Conservation (phyloP, 2,888 invertebrate genomes). For the Amblyjoppa proteus region DNA sequence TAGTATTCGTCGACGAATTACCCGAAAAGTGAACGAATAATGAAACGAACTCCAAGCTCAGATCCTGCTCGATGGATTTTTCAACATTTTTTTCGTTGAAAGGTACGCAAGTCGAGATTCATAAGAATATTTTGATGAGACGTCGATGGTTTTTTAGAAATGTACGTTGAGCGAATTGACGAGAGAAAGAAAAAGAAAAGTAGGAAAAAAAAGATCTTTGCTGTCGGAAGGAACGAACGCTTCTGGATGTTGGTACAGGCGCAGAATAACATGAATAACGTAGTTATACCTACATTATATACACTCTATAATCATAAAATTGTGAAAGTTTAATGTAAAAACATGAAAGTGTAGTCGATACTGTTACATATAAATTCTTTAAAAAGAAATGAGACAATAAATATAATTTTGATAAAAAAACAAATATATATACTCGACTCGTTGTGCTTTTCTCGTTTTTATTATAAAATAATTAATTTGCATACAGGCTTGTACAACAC, state of each 20-base stretch:
- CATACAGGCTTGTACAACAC: neutral
- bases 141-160: constrained; percentile 39
- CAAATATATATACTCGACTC: constrained; percentile 2
- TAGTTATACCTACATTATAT: constrained; percentile 69
- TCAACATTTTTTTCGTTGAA: constrained; percentile 6
- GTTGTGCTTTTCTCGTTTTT: constrained; percentile 34
- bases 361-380: constrained; percentile 82
- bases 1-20: constrained; percentile 5
- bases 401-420: constrained; percentile 83
- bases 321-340: constrained; percentile 79
- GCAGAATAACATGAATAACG: constrained; percentile 70
- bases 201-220: constrained; percentile 24
- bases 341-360: constrained; percentile 80
- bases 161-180: constrained; percentile 57
- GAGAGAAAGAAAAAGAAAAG: constrained; percentile 13
- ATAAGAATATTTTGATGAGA: constrained; percentile 19
- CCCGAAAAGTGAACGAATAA: constrained; percentile 8
- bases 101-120: neutral
- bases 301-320: constrained; percentile 72
- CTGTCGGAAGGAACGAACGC: constrained; percentile 75
- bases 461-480: constrained; percentile 39
- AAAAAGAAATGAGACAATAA: constrained; percentile 84
- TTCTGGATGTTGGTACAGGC: constrained; percentile 77
- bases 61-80: neutral
- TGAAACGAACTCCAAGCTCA: constrained; percentile 8